Percentiles rank a stretch among this genome's conserved stretches.
Conservation (phyloP, 2,113 vertebrate genomes). For the Ophthalmolycus amberensis region DNA sequence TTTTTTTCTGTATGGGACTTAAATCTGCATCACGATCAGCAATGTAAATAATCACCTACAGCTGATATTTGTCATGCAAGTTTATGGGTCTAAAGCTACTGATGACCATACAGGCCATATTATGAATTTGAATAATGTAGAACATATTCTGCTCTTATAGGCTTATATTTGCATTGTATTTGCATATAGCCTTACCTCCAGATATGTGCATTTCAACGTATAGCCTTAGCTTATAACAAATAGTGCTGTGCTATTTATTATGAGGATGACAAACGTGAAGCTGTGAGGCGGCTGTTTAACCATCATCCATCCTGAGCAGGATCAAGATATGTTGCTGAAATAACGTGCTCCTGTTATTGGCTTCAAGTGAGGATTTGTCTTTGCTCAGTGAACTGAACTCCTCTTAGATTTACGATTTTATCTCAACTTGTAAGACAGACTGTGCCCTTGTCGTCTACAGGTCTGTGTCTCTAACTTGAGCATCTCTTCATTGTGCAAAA, state of each 20-base stretch:
- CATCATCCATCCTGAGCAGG: constrained; percentile 14
- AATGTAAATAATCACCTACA: constrained; percentile 51
- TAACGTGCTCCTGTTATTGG: neutral
- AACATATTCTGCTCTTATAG: neutral
- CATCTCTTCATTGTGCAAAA: constrained; percentile 26
- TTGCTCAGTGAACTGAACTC: neutral
- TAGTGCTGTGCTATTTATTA: neutral
- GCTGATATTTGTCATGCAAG: constrained; percentile 20
- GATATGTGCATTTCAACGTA: neutral
- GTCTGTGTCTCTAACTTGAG: constrained; percentile 55
- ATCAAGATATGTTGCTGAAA: constrained; percentile 23
- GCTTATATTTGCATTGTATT: neutral
- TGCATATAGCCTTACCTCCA: neutral
- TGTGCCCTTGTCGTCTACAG: constrained; percentile 50
- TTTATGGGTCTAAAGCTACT: neutral
- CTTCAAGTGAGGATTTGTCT: constrained; percentile 12
- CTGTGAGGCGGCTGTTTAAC: neutral
- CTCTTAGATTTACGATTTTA: neutral
- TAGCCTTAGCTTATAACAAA: neutral
- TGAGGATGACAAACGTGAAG: neutral
- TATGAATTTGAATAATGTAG: neutral
- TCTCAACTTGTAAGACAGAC: constrained; percentile 38
- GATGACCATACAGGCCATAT: neutral
- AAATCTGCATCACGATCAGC: constrained; percentile 42
- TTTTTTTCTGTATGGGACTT: constrained; percentile 15